These are phyloP conservation scores for Ctenodactylus gundi DNA, from an alignment of 2,113 vertebrate genomes.

Conservation along the genomic window DNA sequence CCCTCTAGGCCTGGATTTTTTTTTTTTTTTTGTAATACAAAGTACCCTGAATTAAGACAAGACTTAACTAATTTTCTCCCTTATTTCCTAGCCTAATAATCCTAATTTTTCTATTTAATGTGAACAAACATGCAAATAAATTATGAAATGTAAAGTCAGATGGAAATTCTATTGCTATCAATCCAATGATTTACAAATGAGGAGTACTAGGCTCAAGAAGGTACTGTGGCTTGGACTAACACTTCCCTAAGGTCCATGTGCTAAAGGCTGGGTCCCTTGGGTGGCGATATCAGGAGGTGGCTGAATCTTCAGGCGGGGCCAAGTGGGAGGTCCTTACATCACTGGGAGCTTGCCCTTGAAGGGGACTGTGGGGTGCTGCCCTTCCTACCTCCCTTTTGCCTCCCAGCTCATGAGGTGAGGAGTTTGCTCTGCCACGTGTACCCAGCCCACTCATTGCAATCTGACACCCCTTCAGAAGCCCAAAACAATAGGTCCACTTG, in stretches of 20 bases:
- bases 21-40: neutral
- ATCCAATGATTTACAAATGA: neutral
- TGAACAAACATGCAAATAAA: constrained; percentile 25
- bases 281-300: neutral
- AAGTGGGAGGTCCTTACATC: neutral
- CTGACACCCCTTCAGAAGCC: neutral
- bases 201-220: neutral
- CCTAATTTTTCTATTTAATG: constrained; percentile 18
- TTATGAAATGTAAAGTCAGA: constrained; percentile 1
- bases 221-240: neutral
- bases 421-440: neutral
- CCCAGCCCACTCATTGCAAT: neutral
- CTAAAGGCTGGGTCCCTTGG: neutral
- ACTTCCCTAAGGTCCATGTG: neutral
- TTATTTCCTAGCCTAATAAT: neutral
- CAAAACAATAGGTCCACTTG: neutral
- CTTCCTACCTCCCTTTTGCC: neutral
- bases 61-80: neutral
- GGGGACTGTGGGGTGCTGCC: neutral
- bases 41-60: neutral
- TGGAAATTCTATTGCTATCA: neutral
- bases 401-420: neutral
- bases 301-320: neutral
- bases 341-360: neutral
- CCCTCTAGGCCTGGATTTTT: neutral